phyloP scores from a whole-genome alignment of 53 echinoderm and acorn worm species.

The Henricia sp. region DNA sequence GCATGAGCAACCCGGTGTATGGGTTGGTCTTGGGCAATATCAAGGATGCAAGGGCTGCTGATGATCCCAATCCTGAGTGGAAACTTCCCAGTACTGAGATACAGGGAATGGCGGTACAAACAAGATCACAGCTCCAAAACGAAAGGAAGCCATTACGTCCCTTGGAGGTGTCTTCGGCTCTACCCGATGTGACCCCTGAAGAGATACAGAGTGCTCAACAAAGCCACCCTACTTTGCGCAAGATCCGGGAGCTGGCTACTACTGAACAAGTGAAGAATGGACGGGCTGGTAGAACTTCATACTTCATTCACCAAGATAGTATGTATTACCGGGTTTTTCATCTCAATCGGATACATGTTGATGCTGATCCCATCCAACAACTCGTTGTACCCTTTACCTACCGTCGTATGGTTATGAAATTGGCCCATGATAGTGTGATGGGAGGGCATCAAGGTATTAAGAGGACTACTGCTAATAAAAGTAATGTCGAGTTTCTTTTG shows the following conservation, averaged over 20 bases:
- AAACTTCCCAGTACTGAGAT: background rate
- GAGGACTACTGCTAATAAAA: constrained; percentile 56
- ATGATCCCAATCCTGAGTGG: constrained; percentile 1
- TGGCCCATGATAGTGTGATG: constrained; percentile 60
- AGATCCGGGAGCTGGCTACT: constrained; percentile 1
- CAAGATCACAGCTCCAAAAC: background rate
- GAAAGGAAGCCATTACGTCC: constrained; percentile 20
- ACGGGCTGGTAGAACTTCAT: background rate
- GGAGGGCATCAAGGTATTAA: constrained; percentile 55
- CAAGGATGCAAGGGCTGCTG: background rate
- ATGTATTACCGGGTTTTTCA: constrained; percentile 19
- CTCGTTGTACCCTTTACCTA: constrained; percentile 41
- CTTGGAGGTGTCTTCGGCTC: constrained; percentile 2
- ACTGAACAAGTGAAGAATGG: background rate
- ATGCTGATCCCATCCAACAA: constrained; percentile 14
- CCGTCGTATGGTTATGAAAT: constrained; percentile 26
- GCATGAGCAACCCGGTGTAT: constrained; percentile 43
- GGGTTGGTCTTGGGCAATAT: constrained; percentile 1
- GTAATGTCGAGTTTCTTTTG: constrained; percentile 47
- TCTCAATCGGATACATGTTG: background rate
- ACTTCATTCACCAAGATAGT: constrained; percentile 5
- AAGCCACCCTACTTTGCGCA: no score
- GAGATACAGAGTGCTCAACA: background rate
- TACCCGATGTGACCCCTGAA: background rate
- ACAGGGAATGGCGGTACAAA: constrained; percentile 5